Base-by-base conservation (phyloP, 1,140 invertebrate genomes). In the Trachelipus rathkii region DNA sequence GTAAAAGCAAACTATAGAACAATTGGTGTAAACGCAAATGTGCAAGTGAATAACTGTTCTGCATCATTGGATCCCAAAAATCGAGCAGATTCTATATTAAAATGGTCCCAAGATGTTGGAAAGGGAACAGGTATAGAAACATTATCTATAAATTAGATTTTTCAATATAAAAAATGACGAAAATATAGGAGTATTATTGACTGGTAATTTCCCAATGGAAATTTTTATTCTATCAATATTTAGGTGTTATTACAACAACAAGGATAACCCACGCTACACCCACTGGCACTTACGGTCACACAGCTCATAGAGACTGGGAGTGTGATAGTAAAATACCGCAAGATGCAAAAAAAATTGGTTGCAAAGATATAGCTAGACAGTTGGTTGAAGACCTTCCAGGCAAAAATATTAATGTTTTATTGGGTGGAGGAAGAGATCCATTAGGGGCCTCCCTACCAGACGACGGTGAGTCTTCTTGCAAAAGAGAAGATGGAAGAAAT, bases 201-300 rank as follows among this genome's bases (percentile, higher is more conserved):
- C 33, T 33, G 2, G 33, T 33, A 33, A 33, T 33, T 33, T 1
- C 33, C 1, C 2, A 3, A 33, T 33, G 33, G 1, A 33, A 33
- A n/a, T 33, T 33, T 33, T 33, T 33, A 33, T 33, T 33, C 33
- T 33, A 33, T 33, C 33, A 3, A 33, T 33, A 3, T 6, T 33
- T 78, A 91, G 95, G 95, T n/a, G 90, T 97, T 72, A 93, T 97
- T 0, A 97, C 95, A 0, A 97, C 92, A 0, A 95, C 94, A 46
- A 87, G 94, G 72, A 90, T 97, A 0, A 96, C 95, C 0, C 94
- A 97, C 84, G 95, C 95, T 0, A 97, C 95, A 0, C 95, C 95
- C 0, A 90, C 91, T 0, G 92, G 92, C 0, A 83, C 93, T 0
- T 97, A 96, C 83, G 93, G 94, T 1, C 91, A 94, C 83, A 88